Base-by-base conservation (phyloP, 2,113 vertebrate genomes). In the Phalacrocorax aristotelis region DNA sequence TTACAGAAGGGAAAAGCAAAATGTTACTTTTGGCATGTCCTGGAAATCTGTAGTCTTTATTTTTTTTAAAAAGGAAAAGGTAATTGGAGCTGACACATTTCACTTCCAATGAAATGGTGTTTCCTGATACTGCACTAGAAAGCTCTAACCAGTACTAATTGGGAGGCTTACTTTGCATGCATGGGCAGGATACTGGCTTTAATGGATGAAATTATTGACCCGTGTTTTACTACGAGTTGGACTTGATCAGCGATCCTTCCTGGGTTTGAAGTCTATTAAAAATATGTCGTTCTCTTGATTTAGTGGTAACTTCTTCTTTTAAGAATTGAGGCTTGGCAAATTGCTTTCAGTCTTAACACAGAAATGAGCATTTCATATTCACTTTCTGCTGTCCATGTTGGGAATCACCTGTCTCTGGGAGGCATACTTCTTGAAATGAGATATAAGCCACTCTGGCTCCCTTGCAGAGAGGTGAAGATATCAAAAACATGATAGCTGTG, bases 61-160 rank as follows among this genome's bases (percentile, higher is more conserved):
- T 91, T 72, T 82, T 71, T 80, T 82, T 20, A n/a, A 10, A 77
- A 83, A 77, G 15, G 18, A 75, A 90, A 92, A 44, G 60, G n/a
- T 86, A 75, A 92, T 95, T 66, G 78, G 36, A 95, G 40, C 88
- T 87, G 97, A 95, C 92, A 92, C 92, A 87, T 92, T 97, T 97
- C 93, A 90, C 68, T 97, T 95, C 90, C 88, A 93, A 94, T 95
- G 90, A 96, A 93, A 80, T 16, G 61, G 64, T 29, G 55, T 80
- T 83, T 95, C 72, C 76, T 93, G 64, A 93, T 93, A 23, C 44
- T 68, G 79, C 46, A 60, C 91, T 86, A 81, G 87, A 80, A 96
- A 62, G 48, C 76, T 80, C 58, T 83, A 91, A 74, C 61, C 80
- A 76, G 72, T 71, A 19, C 79, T 94, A 92, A 95, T 71, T 93